Base-by-base conservation (phyloP, 1,140 invertebrate species). In the Metopolophium dirhodum region DNA sequence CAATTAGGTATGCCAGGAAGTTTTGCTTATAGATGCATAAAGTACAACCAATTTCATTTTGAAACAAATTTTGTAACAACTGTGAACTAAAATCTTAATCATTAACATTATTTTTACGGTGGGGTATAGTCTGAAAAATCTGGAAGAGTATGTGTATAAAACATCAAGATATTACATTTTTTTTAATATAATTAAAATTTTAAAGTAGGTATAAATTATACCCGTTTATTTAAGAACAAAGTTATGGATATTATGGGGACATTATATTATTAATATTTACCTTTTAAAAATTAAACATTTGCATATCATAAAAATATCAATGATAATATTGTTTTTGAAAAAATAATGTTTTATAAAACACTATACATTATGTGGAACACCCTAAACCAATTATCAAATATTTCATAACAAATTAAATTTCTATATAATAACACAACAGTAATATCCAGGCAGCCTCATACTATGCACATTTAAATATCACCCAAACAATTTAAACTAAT, bases 331-430 rank as follows among this genome's bases (percentile, higher is more conserved):
- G 18, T 83, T 91, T 83, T 91, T 83, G 77, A 77, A 91, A 82
- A 49, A 82, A 91, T 57, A 91, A 83, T 35, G 77, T 91, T 83
- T 82, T 35, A 47, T 85, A 54, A 85, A 85, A 41, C 41, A 57
- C 26, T 57, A 86, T 86, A 86, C 18, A 93, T 41, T 41, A 41
- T 51, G 57, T 57, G 49, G 47, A 57, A 93, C 51, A 41, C 82
- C 49, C 82, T 83, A 51, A 93, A 85, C 49, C 77, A 54, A 93
- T 85, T 93, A 93, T 85, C n/a, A 85, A 93, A 93, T 86, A 37
- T 93, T 93, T 93, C 49, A 30, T 93, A 85, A 93, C 91, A 93
- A 93, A 93, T 93, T 93, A 93, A 93, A 93, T 54, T 86, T 93
- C 77, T 93, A 41, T 92, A 37, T 26, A 85, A 93, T 54, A 82